Evolutionary conservation across 2,797 vertebrate genomes (phyloP).

Genomic region (Acanthornis magna): DNA sequence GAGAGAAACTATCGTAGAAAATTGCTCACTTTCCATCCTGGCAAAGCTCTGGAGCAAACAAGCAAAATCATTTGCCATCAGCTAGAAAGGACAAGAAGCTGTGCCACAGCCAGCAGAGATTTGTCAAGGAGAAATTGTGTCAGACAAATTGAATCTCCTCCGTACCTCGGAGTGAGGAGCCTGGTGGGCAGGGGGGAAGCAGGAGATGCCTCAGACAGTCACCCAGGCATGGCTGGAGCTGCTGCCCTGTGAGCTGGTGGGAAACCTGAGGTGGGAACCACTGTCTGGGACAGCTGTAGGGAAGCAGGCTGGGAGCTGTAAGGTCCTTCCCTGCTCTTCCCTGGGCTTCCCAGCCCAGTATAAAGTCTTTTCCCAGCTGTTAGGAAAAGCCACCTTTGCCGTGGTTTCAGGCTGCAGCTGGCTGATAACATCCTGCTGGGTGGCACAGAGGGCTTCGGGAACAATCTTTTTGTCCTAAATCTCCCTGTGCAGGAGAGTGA

Average conservation of each 20-base stretch:
- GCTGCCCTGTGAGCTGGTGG: not conserved
- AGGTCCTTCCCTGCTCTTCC: not conserved
- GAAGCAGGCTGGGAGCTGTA: not conserved
- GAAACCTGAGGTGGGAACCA: not conserved
- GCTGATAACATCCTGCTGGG: fast-evolving
- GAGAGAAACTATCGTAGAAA: not conserved
- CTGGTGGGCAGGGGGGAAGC: not conserved
- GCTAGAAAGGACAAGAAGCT: not conserved
- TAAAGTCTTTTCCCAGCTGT: fast-evolving
- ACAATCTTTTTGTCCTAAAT: not conserved
- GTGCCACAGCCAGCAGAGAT: not conserved
- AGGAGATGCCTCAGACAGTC: not conserved
- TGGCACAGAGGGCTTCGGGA: too few species aligned
- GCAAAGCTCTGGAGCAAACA: not conserved
- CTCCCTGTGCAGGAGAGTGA: not conserved
- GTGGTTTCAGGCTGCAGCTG: not conserved
- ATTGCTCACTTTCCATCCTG: not conserved
- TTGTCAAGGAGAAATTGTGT: not conserved
- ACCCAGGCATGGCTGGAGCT: not conserved
- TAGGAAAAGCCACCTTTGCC: not conserved
- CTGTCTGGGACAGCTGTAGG: fast-evolving
- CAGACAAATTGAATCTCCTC: not conserved
- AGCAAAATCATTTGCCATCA: not conserved
- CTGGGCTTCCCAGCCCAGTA: not conserved
- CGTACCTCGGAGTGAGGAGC: fast-evolving